phyloP scores from a whole-genome alignment of 2,113 vertebrate species.

The Geococcyx californianus region DNA sequence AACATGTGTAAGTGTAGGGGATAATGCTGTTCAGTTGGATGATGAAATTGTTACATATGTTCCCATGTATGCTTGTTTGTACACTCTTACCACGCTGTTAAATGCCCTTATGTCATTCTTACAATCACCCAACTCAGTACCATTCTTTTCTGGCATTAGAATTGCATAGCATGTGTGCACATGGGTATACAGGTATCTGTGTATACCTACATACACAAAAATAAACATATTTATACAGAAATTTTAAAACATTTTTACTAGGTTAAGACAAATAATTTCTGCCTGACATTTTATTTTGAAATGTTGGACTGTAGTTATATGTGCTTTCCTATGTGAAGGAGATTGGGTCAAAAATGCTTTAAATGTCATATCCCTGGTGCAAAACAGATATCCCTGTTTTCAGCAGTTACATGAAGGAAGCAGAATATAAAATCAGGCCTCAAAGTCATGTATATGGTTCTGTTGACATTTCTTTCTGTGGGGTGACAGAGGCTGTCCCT shows the following conservation, averaged over 20 bases:
- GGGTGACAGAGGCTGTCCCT: constrained; percentile 23
- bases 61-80: not conserved
- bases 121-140: not conserved
- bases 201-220: not conserved
- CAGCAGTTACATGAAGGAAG: constrained; percentile 17
- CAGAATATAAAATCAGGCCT: constrained; percentile 44
- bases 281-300: constrained; percentile 15
- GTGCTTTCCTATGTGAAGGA: constrained; percentile 23
- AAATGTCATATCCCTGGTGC: constrained; percentile 49
- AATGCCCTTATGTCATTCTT: not conserved
- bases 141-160: not conserved
- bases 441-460: constrained; percentile 28
- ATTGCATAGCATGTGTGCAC: not conserved
- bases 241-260: not conserved
- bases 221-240: not conserved
- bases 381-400: constrained; percentile 56
- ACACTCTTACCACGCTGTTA: not conserved
- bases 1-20: not conserved
- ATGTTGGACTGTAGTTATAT: not conserved
- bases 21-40: not conserved
- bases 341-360: constrained; percentile 51
- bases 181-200: not conserved
- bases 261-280: constrained; percentile 19
- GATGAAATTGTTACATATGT: not conserved
- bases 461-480: constrained; percentile 37